Evolutionary conservation across 2,797 vertebrate genomes (phyloP).

Genomic region (Thunnus albacares): DNA sequence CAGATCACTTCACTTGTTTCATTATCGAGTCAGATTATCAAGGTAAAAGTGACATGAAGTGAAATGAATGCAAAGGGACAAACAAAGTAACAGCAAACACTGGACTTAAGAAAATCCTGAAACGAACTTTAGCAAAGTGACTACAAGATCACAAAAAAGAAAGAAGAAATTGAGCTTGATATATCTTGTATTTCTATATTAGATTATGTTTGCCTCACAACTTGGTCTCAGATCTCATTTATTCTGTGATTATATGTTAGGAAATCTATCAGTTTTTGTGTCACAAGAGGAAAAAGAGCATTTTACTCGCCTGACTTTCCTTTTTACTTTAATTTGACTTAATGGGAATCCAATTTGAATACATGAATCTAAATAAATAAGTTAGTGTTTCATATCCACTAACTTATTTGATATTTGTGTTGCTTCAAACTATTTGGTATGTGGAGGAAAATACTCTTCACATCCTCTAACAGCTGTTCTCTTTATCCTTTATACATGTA

Average conservation of each 20-base stretch:
- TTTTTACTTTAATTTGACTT: too few species aligned
- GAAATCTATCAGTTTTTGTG: not conserved
- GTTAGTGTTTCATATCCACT: too few species aligned
- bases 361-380: too few species aligned
- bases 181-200: not conserved
- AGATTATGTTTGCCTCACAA: not conserved
- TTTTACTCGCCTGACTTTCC: not conserved
- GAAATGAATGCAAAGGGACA: conserved; percentile 16
- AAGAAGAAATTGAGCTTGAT: not conserved
- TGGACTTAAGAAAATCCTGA: not conserved
- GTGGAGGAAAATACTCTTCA: too few species aligned
- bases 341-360: too few species aligned
- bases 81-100: not conserved
- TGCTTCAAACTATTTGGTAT: too few species aligned
- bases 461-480: too few species aligned
- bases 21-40: conserved; percentile 32
- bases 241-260: not conserved
- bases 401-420: too few species aligned
- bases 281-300: not conserved
- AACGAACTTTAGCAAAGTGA: not conserved
- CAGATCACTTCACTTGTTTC: conserved; percentile 27
- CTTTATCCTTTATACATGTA: too few species aligned
- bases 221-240: not conserved
- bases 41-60: conserved; percentile 21
- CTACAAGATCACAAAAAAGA: not conserved